Base-by-base conservation (phyloP, 2,888 invertebrate genomes). In the Epistrophella euchroma region DNA sequence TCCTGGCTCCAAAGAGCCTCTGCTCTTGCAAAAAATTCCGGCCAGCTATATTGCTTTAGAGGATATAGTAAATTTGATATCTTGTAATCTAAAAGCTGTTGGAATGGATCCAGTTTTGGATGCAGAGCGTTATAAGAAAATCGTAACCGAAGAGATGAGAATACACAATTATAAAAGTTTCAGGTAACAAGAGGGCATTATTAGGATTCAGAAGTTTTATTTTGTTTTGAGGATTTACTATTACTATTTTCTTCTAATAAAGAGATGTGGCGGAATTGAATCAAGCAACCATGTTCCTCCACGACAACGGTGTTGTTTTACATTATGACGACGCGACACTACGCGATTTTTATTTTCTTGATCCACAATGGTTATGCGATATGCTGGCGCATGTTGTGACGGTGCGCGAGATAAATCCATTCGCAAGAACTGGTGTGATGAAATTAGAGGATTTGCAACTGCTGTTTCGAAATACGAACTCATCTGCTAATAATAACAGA, bases 301-400 rank as follows among this genome's bases (percentile, higher is more conserved):
- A 99, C 91, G 99, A 99, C 90, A 99, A 99, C 92, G 99, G 97
- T 43, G 98, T 99, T 2, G 93, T 99, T 10, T 94, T 99, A 2
- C 98, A 98, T 92, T 98, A 98, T 90, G 98, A 98, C 89, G 98
- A 98, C 91, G 97, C 98, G 0, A 97, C 98, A 0, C 93, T 98
- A 2, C 96, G 97, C 90, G 98, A 99, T 93, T 94, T 98, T 66
- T 99, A 98, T 93, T 99, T 99, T 92, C 93, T 99, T 56, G 97
- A 98, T 92, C 99, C 99, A 0, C 99, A 99, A 92, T 99, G 99
- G 99, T 94, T 99, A 52, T 99, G 99, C 92, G 99, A 99, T 92
- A 97, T 99, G 94, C 92, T 99, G 47, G 98, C 99, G 0, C 98
- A 98, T 91, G 98, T 99, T 1, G 98, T 99, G 43, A 98, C 99